These are phyloP conservation scores for Cercopithecus hamlyni DNA, from an alignment of 2,797 vertebrate species.

Conservation along the genomic window DNA sequence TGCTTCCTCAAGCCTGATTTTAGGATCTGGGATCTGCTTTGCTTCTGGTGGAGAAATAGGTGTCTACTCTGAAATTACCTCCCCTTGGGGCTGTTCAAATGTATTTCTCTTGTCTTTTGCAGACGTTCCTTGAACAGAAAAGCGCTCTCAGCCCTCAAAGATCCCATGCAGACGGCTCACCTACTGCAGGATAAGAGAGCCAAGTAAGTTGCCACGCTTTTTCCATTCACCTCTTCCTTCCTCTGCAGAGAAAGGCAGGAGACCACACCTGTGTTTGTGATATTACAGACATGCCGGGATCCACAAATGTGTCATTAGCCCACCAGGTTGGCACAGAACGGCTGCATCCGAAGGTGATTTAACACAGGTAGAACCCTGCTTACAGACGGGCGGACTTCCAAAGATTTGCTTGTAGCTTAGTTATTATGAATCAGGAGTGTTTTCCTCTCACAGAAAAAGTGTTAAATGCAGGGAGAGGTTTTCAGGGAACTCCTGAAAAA, in stretches of 20 bases:
- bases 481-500: background rate
- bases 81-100: background rate
- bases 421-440: slow-evolving; percentile 13
- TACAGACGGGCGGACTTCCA: slow-evolving; percentile 62
- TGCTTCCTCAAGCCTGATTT: background rate
- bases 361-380: slow-evolving; percentile 57
- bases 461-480: background rate
- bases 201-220: background rate
- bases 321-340: background rate
- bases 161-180: background rate
- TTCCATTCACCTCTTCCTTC: background rate
- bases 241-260: background rate
- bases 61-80: slow-evolving; percentile 7
- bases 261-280: slow-evolving; percentile 63
- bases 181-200: background rate
- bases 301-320: slow-evolving; percentile 34
- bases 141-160: background rate
- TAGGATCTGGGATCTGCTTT: background rate
- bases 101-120: slow-evolving; percentile 20
- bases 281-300: slow-evolving; percentile 23
- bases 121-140: slow-evolving; percentile 14
- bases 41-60: background rate
- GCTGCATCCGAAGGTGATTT: slow-evolving; percentile 50
- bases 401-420: slow-evolving; percentile 3
- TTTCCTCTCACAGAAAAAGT: background rate